These are phyloP conservation scores for Bradypus variegatus DNA, from an alignment of 2,797 vertebrate species.

Conservation along the genomic window DNA sequence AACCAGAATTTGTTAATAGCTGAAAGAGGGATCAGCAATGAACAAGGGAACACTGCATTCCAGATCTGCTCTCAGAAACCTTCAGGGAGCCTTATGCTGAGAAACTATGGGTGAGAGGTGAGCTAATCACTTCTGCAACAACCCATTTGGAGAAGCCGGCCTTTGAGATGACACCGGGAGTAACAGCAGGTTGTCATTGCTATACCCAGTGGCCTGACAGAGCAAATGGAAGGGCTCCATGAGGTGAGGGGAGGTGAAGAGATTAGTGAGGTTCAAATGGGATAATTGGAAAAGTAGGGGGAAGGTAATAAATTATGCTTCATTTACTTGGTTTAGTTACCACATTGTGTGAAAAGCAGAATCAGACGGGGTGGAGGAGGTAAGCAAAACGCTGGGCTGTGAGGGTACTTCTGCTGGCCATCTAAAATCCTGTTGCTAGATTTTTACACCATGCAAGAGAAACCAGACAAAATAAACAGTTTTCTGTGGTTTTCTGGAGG, in stretches of 20 bases:
- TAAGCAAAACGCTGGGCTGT: neutral
- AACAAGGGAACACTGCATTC: neutral
- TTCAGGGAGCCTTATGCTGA: rapidly evolving
- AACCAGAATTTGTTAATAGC: neutral
- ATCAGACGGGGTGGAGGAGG: neutral
- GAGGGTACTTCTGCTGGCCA: too few species aligned
- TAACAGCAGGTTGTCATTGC: neutral
- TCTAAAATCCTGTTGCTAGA: neutral
- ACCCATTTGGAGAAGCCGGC: neutral
- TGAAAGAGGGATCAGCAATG: neutral
- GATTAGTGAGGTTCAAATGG: neutral
- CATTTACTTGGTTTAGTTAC: slow-evolving; percentile 1
- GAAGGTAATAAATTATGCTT: slow-evolving; percentile 16
- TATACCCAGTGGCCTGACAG: neutral
- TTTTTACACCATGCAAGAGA: neutral
- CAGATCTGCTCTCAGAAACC: neutral
- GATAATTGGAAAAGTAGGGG: slow-evolving; percentile 26
- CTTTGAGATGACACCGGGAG: neutral
- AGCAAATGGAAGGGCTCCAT: neutral
- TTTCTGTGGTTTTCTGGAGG: neutral
- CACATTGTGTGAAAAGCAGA: neutral
- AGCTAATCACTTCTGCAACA: neutral
- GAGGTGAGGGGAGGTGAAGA: slow-evolving; percentile 33
- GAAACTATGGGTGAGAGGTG: neutral
- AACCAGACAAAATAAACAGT: neutral